These are phyloP conservation scores for Dipodomys spectabilis DNA, from an alignment of 2,113 vertebrate genomes.

Conservation along the genomic window DNA sequence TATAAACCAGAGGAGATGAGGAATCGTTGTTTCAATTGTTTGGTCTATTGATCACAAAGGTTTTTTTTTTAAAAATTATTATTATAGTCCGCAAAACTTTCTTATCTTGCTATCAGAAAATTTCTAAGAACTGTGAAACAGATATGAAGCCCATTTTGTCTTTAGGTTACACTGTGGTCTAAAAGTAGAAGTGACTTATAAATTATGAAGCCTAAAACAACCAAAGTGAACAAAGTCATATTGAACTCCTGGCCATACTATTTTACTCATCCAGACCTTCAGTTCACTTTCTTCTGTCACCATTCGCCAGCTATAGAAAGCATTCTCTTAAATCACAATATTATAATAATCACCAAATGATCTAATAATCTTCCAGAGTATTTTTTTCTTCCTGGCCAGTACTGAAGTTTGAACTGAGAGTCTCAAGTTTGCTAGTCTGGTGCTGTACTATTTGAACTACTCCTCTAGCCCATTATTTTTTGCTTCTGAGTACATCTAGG, in stretches of 20 bases:
- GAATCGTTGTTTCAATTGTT: background rate
- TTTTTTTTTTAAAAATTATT: background rate
- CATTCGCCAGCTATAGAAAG: background rate
- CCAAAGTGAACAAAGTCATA: background rate
- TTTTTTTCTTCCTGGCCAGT: no score
- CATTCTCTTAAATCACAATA: background rate
- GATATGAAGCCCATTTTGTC: background rate
- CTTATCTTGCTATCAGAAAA: background rate
- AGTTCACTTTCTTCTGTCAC: background rate
- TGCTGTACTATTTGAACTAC: no score
- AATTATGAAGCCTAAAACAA: background rate
- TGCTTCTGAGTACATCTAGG: no score
- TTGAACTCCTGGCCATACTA: background rate
- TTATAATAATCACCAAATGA: background rate
- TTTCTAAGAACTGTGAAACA: background rate
- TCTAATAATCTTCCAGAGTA: background rate
- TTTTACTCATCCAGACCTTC: background rate
- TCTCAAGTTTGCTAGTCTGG: no score
- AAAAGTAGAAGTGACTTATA: constrained; percentile 2
- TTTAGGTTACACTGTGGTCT: background rate
- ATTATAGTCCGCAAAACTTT: background rate
- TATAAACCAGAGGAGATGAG: background rate
- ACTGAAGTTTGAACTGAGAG: no score
- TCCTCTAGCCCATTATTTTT: no score
- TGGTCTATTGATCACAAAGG: background rate